Conservation (phyloP, 1,140 invertebrate genomes). For the Lasaia peninsularis region DNA sequence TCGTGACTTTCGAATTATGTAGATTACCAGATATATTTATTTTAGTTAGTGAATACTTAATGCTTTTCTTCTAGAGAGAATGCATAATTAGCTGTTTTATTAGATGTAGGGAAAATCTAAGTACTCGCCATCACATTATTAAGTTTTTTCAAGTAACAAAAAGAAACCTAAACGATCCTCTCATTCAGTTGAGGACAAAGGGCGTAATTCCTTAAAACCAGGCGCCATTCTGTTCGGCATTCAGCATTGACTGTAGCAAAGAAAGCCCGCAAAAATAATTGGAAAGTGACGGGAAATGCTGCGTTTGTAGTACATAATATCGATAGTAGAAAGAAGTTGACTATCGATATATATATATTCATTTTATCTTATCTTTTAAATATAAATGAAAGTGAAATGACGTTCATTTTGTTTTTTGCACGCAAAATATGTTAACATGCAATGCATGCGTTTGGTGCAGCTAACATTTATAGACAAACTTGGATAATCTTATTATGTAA, state of each 20-base stretch:
- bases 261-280: conserved; percentile 73
- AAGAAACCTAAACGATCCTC: conserved; percentile 64
- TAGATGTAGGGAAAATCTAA: not conserved
- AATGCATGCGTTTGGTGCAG: too few relatives aligned
- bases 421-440: too few relatives aligned
- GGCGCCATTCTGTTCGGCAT: conserved; percentile 54
- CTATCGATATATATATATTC: conserved; percentile 38
- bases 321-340: not conserved
- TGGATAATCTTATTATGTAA: too few relatives aligned
- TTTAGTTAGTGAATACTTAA: too few relatives aligned
- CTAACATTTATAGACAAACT: too few relatives aligned
- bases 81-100: not conserved
- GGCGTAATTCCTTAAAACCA: conserved; percentile 68
- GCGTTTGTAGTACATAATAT: conserved; percentile 28
- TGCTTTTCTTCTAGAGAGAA: too few relatives aligned
- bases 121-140: not conserved
- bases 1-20: too few relatives aligned
- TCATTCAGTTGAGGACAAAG: conserved; percentile 62
- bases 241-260: conserved; percentile 57
- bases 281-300: conserved; percentile 63
- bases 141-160: conserved; percentile 32
- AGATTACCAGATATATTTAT: too few relatives aligned
- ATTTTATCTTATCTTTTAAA: too few relatives aligned
- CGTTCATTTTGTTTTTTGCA: too few relatives aligned
- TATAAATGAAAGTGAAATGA: not conserved